A percentile compares a stretch with the other conserved stretches of the same genome.
phyloP scores from a whole-genome alignment of 2,113 vertebrate genomes.

The Chionomys nivalis region DNA sequence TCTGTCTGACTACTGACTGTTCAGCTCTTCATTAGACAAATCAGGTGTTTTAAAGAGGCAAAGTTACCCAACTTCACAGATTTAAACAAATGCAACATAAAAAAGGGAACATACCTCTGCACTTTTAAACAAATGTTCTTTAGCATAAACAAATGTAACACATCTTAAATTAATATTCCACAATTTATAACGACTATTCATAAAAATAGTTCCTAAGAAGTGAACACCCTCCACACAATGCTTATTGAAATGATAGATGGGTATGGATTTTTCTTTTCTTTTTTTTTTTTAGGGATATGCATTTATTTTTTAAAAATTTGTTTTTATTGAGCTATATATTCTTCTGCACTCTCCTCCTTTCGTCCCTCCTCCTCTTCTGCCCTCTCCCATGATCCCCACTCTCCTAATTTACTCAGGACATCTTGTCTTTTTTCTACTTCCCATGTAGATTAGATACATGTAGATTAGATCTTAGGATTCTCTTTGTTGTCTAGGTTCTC shows the following conservation, averaged over 20 bases:
- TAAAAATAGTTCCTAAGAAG: background rate
- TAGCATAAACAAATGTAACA: background rate
- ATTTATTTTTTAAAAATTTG: too few species aligned
- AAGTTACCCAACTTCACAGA: background rate
- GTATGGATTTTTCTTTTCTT: background rate
- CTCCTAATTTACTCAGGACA: too few species aligned
- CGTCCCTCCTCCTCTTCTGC: too few species aligned
- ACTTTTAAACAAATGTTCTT: background rate
- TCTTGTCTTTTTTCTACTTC: too few species aligned
- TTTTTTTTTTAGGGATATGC: too few species aligned
- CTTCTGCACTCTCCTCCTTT: too few species aligned
- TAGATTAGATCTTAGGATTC: too few species aligned
- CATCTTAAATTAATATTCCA: background rate
- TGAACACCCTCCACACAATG: background rate
- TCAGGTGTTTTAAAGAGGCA: background rate
- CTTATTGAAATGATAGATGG: background rate
- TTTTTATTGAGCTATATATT: too few species aligned
- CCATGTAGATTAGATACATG: too few species aligned
- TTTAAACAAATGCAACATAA: background rate
- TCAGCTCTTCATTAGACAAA: background rate
- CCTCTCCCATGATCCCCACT: too few species aligned
- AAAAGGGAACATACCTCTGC: background rate
- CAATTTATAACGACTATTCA: background rate
- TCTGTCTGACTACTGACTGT: background rate
- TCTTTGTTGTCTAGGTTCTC: too few species aligned